Conservation (phyloP, 2,113 vertebrate genomes). For the Fulica atra region DNA sequence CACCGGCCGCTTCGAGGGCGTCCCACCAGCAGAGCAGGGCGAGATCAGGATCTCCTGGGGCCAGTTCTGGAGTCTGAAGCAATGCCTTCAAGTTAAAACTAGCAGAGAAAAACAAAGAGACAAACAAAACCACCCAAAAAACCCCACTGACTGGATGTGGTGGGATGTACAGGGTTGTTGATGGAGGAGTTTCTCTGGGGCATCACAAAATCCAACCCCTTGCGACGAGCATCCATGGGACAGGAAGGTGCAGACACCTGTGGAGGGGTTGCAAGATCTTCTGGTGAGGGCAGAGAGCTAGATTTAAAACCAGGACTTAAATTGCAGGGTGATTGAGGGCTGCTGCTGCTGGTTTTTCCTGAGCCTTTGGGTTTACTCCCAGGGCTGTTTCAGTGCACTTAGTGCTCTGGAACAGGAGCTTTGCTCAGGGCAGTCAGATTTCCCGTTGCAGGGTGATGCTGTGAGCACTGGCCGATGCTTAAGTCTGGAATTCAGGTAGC, state of each 20-base stretch:
- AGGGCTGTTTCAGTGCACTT: fast-evolving
- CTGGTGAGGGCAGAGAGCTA: fast-evolving
- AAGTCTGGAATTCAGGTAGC: not conserved
- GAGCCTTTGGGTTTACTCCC: not conserved
- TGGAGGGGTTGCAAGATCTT: fast-evolving
- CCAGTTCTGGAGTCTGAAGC: not conserved
- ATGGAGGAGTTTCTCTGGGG: fast-evolving
- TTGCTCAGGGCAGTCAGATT: not conserved
- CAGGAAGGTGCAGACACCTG: fast-evolving
- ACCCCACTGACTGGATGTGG: not conserved
- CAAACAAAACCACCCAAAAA: no score
- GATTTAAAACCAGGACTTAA: not conserved
- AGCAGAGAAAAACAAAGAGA: not conserved
- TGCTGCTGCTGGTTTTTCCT: not conserved
- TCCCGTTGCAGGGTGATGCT: not conserved
- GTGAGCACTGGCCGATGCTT: not conserved
- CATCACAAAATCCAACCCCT: not conserved
- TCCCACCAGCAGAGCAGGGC: not conserved
- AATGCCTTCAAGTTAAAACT: not conserved
- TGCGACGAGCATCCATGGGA: fast-evolving
- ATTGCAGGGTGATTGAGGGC: fast-evolving
- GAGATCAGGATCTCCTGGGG: not conserved
- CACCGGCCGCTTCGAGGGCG: not conserved
- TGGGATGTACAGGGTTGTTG: not conserved
- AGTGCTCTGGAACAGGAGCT: not conserved